phyloP scores from a whole-genome alignment of 2,888 invertebrate genomes.

The Epiblema foenella region DNA sequence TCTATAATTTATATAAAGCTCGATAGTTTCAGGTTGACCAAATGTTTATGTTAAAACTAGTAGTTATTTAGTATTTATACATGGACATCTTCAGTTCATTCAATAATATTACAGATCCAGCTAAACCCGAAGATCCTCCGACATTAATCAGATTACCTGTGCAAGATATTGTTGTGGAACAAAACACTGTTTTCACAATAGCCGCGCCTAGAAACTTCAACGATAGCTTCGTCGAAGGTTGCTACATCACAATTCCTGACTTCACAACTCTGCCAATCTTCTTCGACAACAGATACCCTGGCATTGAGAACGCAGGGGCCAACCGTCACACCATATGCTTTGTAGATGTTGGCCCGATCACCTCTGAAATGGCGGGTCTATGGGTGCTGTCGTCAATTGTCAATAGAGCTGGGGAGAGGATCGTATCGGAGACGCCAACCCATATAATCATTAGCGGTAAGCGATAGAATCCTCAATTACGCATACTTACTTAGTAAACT shows the following conservation, averaged over 20 bases:
- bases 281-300: slow-evolving; percentile 33
- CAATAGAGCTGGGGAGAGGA: slow-evolving; percentile 35
- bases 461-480: background rate
- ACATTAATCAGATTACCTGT: slow-evolving; percentile 15
- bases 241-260: slow-evolving; percentile 32
- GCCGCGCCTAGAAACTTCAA: slow-evolving; percentile 25
- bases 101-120: slow-evolving; percentile 16
- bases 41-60: too few species aligned
- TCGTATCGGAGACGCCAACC: slow-evolving; percentile 27
- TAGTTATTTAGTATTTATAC: too few species aligned
- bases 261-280: slow-evolving; percentile 32
- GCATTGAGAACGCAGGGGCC: slow-evolving; percentile 29
- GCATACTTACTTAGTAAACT: background rate
- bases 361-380: slow-evolving; percentile 27
- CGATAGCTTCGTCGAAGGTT: slow-evolving; percentile 33
- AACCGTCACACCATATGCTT: slow-evolving; percentile 35
- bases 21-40: too few species aligned
- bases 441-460: slow-evolving; percentile 35
- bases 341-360: slow-evolving; percentile 38
- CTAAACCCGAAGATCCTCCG: slow-evolving; percentile 29
- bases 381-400: slow-evolving; percentile 32
- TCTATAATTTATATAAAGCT: too few species aligned
- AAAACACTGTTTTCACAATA: slow-evolving; percentile 32
- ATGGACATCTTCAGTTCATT: too few species aligned
- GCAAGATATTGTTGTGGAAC: slow-evolving; percentile 33